Conservation (phyloP, 2,113 vertebrate genomes). For the Oryzias celebensis region DNA sequence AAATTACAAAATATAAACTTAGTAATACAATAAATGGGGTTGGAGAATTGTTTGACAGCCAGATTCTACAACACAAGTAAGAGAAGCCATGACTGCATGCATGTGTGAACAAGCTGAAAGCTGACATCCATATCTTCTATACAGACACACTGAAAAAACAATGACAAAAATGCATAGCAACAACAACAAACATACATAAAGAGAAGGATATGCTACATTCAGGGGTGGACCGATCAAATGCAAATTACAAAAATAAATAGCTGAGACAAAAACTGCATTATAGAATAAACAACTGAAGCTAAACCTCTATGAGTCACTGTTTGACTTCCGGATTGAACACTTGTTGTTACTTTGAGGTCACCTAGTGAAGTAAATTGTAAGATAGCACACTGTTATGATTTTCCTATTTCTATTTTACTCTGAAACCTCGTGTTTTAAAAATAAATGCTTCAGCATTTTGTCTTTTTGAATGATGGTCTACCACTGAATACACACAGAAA, state of each 20-base stretch:
- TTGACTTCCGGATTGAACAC: no score
- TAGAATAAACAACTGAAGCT: background rate
- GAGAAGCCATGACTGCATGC: constrained; percentile 16
- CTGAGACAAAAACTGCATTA: background rate
- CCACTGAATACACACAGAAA: constrained; percentile 22
- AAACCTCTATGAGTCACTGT: no score
- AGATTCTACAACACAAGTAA: background rate
- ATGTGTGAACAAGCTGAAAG: constrained; percentile 15
- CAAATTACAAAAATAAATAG: background rate
- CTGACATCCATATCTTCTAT: constrained; percentile 8
- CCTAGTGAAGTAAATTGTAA: no score
- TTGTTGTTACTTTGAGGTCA: no score
- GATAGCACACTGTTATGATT: no score
- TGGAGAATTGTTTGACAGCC: constrained; percentile 25
- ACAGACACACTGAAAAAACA: constrained; percentile 21
- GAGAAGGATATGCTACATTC: constrained; percentile 18
- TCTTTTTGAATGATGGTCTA: constrained; percentile 6
- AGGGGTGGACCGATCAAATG: constrained; percentile 36
- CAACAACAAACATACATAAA: constrained; percentile 15
- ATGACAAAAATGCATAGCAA: constrained; percentile 7
- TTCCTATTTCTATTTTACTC: no score
- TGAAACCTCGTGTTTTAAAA: no score
- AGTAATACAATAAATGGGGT: constrained; percentile 17
- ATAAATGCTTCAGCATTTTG: no score
- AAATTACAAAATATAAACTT: constrained; percentile 9